Percentiles rank a stretch among this genome's conserved stretches.
Evolutionary conservation across 2,797 vertebrate genomes (phyloP).

Genomic region (Semotilus atromaculatus): DNA sequence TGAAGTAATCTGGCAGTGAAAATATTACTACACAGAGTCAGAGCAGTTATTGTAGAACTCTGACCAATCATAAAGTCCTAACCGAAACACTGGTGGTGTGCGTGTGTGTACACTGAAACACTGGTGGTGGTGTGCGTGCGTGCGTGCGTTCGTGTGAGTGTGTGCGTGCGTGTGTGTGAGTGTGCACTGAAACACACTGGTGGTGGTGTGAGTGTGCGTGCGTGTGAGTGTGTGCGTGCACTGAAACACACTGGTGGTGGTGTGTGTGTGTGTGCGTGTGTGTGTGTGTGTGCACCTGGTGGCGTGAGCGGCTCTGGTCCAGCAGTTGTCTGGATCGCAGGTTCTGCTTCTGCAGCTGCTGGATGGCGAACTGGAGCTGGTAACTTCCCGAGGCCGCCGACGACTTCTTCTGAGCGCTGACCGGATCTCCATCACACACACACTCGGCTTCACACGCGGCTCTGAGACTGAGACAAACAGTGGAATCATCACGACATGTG

Average conservation of each 20-base stretch:
- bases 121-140: too few species aligned
- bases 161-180: too few species aligned
- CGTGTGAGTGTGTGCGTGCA: too few species aligned
- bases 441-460: conserved; percentile 67
- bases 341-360: conserved; percentile 89
- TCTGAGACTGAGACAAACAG: conserved; percentile 64
- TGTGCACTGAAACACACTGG: too few species aligned
- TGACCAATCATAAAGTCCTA: background rate
- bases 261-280: too few species aligned
- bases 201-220: too few species aligned
- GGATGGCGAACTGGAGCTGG: conserved; percentile 89
- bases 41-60: background rate
- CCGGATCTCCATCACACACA: conserved; percentile 76
- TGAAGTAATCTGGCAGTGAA: background rate
- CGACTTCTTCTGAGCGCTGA: conserved; percentile 63
- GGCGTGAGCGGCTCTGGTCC: conserved; percentile 81
- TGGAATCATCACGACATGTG: background rate
- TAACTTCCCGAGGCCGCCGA: conserved; percentile 77
- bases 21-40: background rate
- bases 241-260: too few species aligned
- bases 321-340: conserved; percentile 81
- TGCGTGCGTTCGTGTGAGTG: too few species aligned
- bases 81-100: too few species aligned
- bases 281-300: conserved; percentile 76
- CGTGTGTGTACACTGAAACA: too few species aligned